phyloP scores from a whole-genome alignment of 2,113 vertebrate species.

The Acanthochromis polyacanthus region DNA sequence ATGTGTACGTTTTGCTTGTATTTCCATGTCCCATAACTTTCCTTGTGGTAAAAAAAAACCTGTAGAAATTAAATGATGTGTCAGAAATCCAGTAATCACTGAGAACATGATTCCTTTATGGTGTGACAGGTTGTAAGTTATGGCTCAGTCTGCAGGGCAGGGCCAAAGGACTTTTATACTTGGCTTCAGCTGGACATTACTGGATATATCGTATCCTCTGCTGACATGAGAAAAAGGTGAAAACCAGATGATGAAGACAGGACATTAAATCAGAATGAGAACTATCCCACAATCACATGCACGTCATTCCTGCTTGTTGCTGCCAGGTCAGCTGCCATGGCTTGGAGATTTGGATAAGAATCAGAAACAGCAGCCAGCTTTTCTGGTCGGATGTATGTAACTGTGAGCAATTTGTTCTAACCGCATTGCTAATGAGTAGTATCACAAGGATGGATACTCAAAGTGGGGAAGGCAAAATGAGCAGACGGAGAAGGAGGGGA shows the following conservation, averaged over 20 bases:
- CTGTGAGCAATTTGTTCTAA: slow-evolving; percentile 43
- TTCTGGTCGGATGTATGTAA: slow-evolving; percentile 47
- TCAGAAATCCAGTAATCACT: background rate
- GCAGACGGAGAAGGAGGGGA: slow-evolving; percentile 9
- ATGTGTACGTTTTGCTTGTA: background rate
- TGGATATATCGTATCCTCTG: slow-evolving; percentile 37
- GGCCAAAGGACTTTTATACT: slow-evolving; percentile 36
- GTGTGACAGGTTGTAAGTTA: slow-evolving; percentile 7
- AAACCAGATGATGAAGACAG: slow-evolving; percentile 45
- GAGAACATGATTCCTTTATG: background rate
- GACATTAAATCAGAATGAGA: slow-evolving; percentile 44
- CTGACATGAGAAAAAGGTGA: slow-evolving; percentile 50
- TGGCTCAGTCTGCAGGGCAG: background rate
- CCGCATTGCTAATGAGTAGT: slow-evolving; percentile 61
- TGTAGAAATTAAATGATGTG: background rate
- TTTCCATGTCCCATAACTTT: background rate
- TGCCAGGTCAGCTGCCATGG: slow-evolving; percentile 39
- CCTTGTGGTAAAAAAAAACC: background rate
- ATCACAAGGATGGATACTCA: slow-evolving; percentile 49
- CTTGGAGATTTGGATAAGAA: slow-evolving; percentile 51
- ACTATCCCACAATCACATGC: slow-evolving; percentile 24
- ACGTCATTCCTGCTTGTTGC: slow-evolving; percentile 29
- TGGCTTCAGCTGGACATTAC: slow-evolving; percentile 1
- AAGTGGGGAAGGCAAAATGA: slow-evolving; percentile 38
- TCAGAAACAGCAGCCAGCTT: slow-evolving; percentile 64